Percentiles rank a stretch among this genome's conserved stretches.
These are phyloP conservation scores for Noctua janthina DNA, from an alignment of 2,888 invertebrate species.

Conservation along the genomic window DNA sequence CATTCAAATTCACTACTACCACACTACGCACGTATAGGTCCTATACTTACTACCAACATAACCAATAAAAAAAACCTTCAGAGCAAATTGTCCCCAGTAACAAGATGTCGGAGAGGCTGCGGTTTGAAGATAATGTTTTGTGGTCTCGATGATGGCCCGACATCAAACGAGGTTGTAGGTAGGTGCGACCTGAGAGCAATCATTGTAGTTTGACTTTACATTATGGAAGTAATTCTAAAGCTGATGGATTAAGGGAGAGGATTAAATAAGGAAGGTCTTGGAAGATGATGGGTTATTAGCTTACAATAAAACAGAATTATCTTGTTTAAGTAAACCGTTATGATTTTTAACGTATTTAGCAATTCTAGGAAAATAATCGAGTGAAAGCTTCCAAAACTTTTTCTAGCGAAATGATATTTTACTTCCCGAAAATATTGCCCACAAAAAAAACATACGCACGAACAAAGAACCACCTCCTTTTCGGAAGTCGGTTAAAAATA, in stretches of 20 bases:
- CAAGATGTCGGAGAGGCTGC: slow-evolving; percentile 75
- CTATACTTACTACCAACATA: slow-evolving; percentile 55
- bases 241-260: slow-evolving; percentile 11
- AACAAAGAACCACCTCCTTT: not conserved
- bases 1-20: not conserved
- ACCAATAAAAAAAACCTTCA: slow-evolving; percentile 70
- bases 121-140: slow-evolving; percentile 79
- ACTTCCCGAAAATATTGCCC: not conserved
- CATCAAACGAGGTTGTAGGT: slow-evolving; percentile 74
- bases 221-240: slow-evolving; percentile 56
- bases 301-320: not conserved
- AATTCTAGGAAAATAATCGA: not conserved
- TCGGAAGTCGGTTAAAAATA: not conserved
- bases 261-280: slow-evolving; percentile 15
- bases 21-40: slow-evolving; percentile 15
- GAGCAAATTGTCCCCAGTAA: slow-evolving; percentile 82
- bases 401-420: not conserved
- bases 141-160: slow-evolving; percentile 71
- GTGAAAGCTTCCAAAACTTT: not conserved
- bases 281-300: not conserved
- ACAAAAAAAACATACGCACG: not conserved
- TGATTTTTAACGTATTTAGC: not conserved
- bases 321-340: not conserved
- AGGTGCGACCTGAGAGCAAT: slow-evolving; percentile 59
- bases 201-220: slow-evolving; percentile 62